Evolutionary conservation across 1,140 invertebrate species (phyloP), one percentile per base, ranked within the genome.

Genomic region (Drosophila arawakana): DNA sequence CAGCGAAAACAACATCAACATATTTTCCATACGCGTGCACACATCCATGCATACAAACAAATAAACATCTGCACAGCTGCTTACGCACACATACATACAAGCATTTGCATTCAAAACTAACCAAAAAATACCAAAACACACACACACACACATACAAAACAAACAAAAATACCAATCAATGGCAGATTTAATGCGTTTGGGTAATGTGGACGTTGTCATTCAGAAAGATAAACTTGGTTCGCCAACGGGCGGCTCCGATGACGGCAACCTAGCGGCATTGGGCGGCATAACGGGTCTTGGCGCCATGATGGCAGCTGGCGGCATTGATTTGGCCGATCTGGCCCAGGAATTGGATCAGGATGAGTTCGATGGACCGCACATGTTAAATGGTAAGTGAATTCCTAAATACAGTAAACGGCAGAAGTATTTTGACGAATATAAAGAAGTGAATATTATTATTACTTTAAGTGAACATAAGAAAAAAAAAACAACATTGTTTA

Each of bases 211-310:
- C 70, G 93, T 94, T 69, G 94, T 93, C 92, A 94, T 94, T 90
- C 93, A 94, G 68, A 95, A 95, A 93, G 94, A 95, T 92, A 96
- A 96, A 93, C 94, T 96, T 68, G 96, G 96, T 63, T 97, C 96
- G 52, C 96, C 96, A n/a, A 96, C 95, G 78, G 96, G 96, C 70
- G 96, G 96, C 88, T 97, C 96, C 69, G 97, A 97, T 88, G 96
- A 97, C 91, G 96, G 96, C 66, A 96, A 96, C 70, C 94, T 96
- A 91, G 95, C 94, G 73, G 81, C 94, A 93, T 59, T 93, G 94
- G 81, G 94, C 62, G 59, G 85, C 73, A 61, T 83, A 68, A 63
- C 89, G 68, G 80, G 92, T 89, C 78, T 84, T 55, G 60, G 93
- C 83, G 95, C 96, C 65, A 96, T 96, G 71, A 95, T 95, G 92